Conservation (phyloP, 35 echinoderm and acorn worm genomes). For the Diadema setosum region DNA sequence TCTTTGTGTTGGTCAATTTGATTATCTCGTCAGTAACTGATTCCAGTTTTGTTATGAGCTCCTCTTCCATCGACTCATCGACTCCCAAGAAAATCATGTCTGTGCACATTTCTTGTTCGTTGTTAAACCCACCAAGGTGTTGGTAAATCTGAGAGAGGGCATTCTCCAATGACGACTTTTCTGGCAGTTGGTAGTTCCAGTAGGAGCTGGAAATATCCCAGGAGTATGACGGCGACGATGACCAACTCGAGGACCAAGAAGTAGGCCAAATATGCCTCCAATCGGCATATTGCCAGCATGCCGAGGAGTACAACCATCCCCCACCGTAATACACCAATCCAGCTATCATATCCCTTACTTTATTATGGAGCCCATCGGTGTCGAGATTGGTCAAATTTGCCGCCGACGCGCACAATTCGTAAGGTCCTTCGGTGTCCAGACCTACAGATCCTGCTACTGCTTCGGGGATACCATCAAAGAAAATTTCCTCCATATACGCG, state of each 20-base stretch:
- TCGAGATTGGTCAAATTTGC: background rate
- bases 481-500: background rate
- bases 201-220: background rate
- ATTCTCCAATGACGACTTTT: background rate
- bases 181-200: background rate
- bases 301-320: background rate
- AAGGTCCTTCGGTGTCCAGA: background rate
- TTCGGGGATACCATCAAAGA: background rate
- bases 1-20: background rate
- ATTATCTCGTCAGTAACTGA: background rate
- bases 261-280: slow-evolving; percentile 3
- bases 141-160: background rate
- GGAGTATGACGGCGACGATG: background rate
- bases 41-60: background rate
- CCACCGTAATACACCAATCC: background rate
- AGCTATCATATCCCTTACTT: background rate
- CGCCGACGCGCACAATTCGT: background rate
- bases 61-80: background rate
- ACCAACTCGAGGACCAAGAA: slow-evolving; percentile 6
- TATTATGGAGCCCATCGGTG: background rate
- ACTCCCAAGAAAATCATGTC: background rate
- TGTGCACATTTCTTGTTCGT: background rate
- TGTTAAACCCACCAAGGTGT: background rate
- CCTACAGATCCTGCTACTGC: background rate
- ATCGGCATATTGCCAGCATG: background rate